Conservation (phyloP, 2,797 vertebrate genomes). For the Leptodactylus fallax region DNA sequence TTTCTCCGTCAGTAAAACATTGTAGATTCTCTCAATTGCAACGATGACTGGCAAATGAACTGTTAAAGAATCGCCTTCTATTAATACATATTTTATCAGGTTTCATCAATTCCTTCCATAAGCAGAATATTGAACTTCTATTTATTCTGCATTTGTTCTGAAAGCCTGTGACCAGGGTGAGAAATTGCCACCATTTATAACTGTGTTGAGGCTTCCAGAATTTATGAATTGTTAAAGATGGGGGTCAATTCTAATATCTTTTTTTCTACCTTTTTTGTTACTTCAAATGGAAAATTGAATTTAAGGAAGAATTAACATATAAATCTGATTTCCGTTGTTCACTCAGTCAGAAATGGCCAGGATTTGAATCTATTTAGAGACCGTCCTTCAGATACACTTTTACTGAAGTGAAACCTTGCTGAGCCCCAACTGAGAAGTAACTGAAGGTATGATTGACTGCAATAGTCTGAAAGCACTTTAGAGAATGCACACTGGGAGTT, state of each 20-base stretch:
- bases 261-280: slow-evolving; percentile 51
- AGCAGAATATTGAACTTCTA: slow-evolving; percentile 37
- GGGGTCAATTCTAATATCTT: slow-evolving; percentile 54
- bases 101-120: slow-evolving; percentile 38
- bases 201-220: neutral
- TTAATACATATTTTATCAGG: slow-evolving; percentile 40
- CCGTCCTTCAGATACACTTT: slow-evolving; percentile 43
- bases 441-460: slow-evolving; percentile 33
- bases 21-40: neutral
- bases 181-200: slow-evolving; percentile 49
- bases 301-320: slow-evolving; percentile 57
- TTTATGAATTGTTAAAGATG: slow-evolving; percentile 56
- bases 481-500: slow-evolving; percentile 33
- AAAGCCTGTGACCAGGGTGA: slow-evolving; percentile 20
- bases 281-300: slow-evolving; percentile 60
- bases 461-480: slow-evolving; percentile 37
- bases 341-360: slow-evolving; percentile 33
- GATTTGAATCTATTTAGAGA: slow-evolving; percentile 48
- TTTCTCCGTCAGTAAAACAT: neutral
- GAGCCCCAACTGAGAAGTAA: slow-evolving; percentile 30
- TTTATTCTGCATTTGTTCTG: slow-evolving; percentile 47
- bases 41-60: slow-evolving; percentile 5
- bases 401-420: slow-evolving; percentile 44
- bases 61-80: neutral
- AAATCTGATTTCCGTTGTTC: slow-evolving; percentile 56